Base-by-base conservation (phyloP, 2,888 invertebrate species). In the Ophonus ardosiacus region DNA sequence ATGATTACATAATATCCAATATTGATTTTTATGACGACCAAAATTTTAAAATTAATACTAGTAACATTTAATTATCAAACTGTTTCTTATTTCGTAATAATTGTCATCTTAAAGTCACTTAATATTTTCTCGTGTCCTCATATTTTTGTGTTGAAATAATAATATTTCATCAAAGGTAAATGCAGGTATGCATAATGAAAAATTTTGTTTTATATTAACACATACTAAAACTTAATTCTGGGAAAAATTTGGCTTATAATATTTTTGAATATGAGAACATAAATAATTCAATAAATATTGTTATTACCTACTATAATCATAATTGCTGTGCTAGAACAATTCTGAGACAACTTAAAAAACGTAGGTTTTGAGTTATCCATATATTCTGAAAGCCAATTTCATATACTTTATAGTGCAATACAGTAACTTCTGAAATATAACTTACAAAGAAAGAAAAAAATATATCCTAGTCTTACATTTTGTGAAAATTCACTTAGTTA, bases 81-180 rank as follows among this genome's bases (percentile, higher is more conserved):
- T 31, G 15, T 15, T 68, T 68, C 68, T 38, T 24, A 24, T 68
- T 38, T 68, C 68, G 38, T 38, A 68, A 68, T 38, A 63, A 63
- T 10, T 3, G 63, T 24, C 63, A 68, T 15, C 13, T 40, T 38
- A 7, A 40, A 38, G 15, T 38, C 15, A 13, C 5, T 5, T 68
- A 68, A 31, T 15, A 68, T n/a, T 38, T 68, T n/a, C 3, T 10
- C 15, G n/a, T 68, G 15, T 68, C 31, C 2, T n/a, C 1, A 68
- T 38, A 38, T 68, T 68, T n/a, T 68, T 38, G 68, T 68, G 31
- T 68, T n/a, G 38, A 68, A 68, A 31, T 68, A 38, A 63, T 31
- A 38, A 38, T 38, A 13, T 68, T 31, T 68, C 68, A 13, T n/a
- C 15, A 38, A 24, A 63, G 31, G 1, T 31, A 31, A 5, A 31